Percentiles rank a stretch among this genome's conserved stretches.
Evolutionary conservation across 2,797 vertebrate genomes (phyloP).

Genomic region (Neosilurus mollespiculum): DNA sequence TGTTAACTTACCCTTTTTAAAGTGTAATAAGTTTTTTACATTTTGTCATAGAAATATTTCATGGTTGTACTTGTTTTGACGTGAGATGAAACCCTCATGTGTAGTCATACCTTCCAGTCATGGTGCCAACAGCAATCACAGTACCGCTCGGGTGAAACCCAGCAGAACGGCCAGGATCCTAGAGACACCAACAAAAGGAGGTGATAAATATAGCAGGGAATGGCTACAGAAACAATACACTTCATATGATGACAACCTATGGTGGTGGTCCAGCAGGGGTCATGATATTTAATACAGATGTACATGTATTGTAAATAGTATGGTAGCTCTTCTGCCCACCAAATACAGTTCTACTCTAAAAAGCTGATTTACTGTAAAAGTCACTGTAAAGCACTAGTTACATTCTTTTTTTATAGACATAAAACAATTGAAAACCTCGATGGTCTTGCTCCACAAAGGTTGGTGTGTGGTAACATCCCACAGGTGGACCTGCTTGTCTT

Average conservation of each 20-base stretch:
- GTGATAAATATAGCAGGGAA: constrained; percentile 8
- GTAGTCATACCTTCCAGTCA: constrained; percentile 79
- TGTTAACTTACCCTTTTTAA: too few species aligned
- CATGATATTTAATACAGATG: not conserved
- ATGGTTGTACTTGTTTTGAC: constrained; percentile 24
- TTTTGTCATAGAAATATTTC: not conserved
- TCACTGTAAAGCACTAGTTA: not conserved
- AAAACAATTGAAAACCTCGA: constrained; percentile 73
- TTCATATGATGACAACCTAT: not conserved
- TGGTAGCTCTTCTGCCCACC: not conserved
- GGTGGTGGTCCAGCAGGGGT: not conserved
- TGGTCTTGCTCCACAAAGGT: constrained; percentile 85
- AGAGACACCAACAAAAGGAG: constrained; percentile 34
- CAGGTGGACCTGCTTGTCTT: constrained; percentile 84
- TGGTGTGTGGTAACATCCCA: constrained; percentile 83
- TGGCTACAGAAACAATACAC: not conserved
- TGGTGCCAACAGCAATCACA: constrained; percentile 85
- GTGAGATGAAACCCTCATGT: constrained; percentile 22
- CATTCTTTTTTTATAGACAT: not conserved
- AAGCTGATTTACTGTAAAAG: not conserved
- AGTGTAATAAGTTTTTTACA: not conserved
- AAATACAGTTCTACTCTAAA: not conserved
- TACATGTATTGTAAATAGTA: not conserved
- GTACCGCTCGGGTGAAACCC: constrained; percentile 85
- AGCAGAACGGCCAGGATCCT: constrained; percentile 83